Conservation (phyloP, 30 jellyfish, hydroid and myxozoan species). For the Aurelia sp. region DNA sequence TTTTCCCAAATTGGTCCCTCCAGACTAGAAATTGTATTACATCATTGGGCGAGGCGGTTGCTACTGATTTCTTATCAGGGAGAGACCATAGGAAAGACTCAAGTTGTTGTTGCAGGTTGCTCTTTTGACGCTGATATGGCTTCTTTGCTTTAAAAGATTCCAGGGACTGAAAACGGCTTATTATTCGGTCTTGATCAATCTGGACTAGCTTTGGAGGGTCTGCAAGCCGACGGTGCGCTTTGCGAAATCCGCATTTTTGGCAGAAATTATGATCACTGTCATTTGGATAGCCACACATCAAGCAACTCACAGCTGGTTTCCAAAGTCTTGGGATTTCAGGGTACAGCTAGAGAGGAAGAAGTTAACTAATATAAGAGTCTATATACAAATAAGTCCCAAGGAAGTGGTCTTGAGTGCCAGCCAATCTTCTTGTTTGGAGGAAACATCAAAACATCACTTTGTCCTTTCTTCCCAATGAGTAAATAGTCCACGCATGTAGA, state of each 20-base stretch:
- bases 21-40: constrained; percentile 15
- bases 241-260: constrained; percentile 17
- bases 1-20: constrained; percentile 24
- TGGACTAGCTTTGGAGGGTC: constrained; percentile 15
- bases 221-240: background rate
- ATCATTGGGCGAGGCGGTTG: background rate
- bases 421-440: too few species aligned
- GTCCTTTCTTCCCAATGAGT: background rate
- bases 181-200: constrained; percentile 3
- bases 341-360: background rate
- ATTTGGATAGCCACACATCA: background rate
- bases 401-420: too few species aligned
- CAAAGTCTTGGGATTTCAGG: constrained; percentile 18
- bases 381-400: too few species aligned
- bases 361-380: too few species aligned
- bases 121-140: constrained; percentile 18
- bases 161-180: constrained; percentile 11
- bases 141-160: background rate
- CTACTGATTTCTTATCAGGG: background rate
- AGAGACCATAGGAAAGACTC: background rate
- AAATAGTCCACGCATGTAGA: too few species aligned
- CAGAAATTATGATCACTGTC: constrained; percentile 12
- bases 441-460: background rate
- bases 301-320: constrained; percentile 23
- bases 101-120: constrained; percentile 14